A percentile compares a stretch with the other conserved stretches of the same genome.
phyloP scores from a whole-genome alignment of 2,888 invertebrate species.

The Netelia inedita region DNA sequence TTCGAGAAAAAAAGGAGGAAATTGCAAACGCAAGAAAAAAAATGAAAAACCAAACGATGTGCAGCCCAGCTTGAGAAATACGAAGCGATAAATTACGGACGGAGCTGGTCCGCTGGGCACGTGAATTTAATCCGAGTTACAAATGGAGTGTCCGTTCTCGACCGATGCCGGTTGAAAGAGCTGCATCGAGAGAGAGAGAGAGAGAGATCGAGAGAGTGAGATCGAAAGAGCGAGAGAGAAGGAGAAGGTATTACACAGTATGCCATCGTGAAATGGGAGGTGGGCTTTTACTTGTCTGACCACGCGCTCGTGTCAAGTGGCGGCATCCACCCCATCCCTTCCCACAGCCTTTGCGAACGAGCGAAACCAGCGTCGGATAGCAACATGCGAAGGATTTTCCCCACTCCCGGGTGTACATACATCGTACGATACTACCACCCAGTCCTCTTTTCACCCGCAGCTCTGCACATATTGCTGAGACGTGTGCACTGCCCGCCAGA shows the following conservation, averaged over 20 bases:
- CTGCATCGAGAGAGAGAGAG: constrained; percentile 40
- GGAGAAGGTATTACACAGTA: constrained; percentile 2
- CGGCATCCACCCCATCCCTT: constrained; percentile 45
- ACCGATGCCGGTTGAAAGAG: constrained; percentile 57
- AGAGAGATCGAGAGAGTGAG: background rate
- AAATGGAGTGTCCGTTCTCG: constrained; percentile 73
- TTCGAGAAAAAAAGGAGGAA: constrained; percentile 11
- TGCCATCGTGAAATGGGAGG: constrained; percentile 9
- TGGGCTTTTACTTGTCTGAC: constrained; percentile 71
- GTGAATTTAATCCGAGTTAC: constrained; percentile 74
- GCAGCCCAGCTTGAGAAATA: constrained; percentile 57
- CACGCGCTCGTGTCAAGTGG: constrained; percentile 67
- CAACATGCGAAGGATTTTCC: constrained; percentile 16
- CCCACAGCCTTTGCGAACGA: constrained; percentile 26
- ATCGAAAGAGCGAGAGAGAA: constrained; percentile 19
- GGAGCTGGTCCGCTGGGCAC: constrained; percentile 52
- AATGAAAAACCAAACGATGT: constrained; percentile 55
- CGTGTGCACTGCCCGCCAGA: constrained; percentile 71
- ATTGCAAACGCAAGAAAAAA: constrained; percentile 18
- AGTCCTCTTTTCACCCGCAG: constrained; percentile 43
- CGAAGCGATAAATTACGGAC: constrained; percentile 71
- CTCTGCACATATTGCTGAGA: constrained; percentile 60
- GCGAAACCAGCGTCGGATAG: constrained; percentile 38
- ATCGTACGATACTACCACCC: background rate
- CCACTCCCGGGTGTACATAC: background rate